phyloP scores from a whole-genome alignment of 2,797 vertebrate species.

The Hemitrygon akajei region DNA sequence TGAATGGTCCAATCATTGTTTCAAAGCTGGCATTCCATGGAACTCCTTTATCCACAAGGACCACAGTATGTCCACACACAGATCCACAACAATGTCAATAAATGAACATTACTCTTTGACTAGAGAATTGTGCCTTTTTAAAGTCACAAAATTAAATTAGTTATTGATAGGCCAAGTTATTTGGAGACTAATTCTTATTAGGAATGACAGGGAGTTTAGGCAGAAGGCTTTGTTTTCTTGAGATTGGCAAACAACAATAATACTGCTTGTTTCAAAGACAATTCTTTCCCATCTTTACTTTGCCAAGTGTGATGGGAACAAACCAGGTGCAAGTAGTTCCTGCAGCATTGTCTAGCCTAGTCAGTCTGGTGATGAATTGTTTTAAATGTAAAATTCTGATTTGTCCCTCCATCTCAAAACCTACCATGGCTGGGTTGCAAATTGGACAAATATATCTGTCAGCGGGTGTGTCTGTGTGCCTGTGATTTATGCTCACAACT shows the following conservation, averaged over 20 bases:
- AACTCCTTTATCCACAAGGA: too few relatives aligned
- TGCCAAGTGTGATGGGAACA: not conserved
- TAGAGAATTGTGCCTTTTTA: not conserved
- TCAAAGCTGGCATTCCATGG: too few relatives aligned
- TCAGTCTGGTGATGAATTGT: not conserved
- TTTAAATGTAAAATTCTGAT: not conserved
- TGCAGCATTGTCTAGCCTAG: not conserved
- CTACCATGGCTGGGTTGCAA: too few relatives aligned
- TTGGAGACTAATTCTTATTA: too few relatives aligned
- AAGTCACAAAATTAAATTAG: not conserved
- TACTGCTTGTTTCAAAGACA: not conserved
- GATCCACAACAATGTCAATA: too few relatives aligned
- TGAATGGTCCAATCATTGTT: too few relatives aligned
- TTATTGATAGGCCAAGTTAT: not conserved
- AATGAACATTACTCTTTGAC: not conserved
- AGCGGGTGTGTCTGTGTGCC: too few relatives aligned
- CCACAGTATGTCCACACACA: too few relatives aligned
- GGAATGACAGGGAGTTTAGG: too few relatives aligned
- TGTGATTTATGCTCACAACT: not conserved
- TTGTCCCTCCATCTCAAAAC: too few relatives aligned
- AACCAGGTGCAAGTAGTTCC: not conserved
- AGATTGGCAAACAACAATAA: not conserved
- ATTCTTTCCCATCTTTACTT: not conserved
- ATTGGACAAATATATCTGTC: too few relatives aligned
- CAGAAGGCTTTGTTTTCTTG: not conserved